Conservation (phyloP, 2,888 invertebrate species). For the Brachynemurus nebulosus region DNA sequence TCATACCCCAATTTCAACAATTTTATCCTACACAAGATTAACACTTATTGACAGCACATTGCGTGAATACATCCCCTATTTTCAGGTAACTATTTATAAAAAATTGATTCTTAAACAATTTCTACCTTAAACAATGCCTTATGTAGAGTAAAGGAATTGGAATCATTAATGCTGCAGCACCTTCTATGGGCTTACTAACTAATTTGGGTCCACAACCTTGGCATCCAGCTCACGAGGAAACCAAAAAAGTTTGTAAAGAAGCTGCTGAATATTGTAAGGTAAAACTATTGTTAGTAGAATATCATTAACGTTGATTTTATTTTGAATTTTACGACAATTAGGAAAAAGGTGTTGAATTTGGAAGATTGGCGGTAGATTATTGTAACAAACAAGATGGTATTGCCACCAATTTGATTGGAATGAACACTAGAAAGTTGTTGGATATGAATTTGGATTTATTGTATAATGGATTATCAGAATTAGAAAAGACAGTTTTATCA, state of each 20-base stretch:
- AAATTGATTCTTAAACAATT: too few species aligned
- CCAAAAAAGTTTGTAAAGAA: slow-evolving; percentile 43
- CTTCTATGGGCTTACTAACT: slow-evolving; percentile 71
- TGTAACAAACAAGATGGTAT: slow-evolving; percentile 41
- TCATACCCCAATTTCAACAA: slow-evolving; percentile 47
- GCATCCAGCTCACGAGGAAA: slow-evolving; percentile 61
- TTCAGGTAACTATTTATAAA: slow-evolving; percentile 43
- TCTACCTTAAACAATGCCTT: too few species aligned
- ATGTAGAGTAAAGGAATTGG: slow-evolving; percentile 59
- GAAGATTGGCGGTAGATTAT: slow-evolving; percentile 55
- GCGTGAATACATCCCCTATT: slow-evolving; percentile 52
- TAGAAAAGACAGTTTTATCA: slow-evolving; percentile 47
- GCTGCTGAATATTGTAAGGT: slow-evolving; percentile 57
- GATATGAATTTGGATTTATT: slow-evolving; percentile 48
- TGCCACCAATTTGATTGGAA: slow-evolving; percentile 62
- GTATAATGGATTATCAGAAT: slow-evolving; percentile 45
- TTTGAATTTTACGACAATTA: slow-evolving; percentile 20
- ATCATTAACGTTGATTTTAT: background rate
- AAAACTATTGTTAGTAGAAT: slow-evolving; percentile 17
- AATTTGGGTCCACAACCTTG: slow-evolving; percentile 59
- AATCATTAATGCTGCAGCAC: slow-evolving; percentile 69
- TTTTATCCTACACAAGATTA: slow-evolving; percentile 70
- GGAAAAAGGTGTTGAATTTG: slow-evolving; percentile 49
- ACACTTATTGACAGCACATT: slow-evolving; percentile 69
- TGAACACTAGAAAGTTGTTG: slow-evolving; percentile 50